A percentile compares a stretch with the other conserved stretches of the same genome.
These are phyloP conservation scores for Oscheius sp. DNA, from an alignment of 2,888 invertebrate genomes.

Conservation along the genomic window DNA sequence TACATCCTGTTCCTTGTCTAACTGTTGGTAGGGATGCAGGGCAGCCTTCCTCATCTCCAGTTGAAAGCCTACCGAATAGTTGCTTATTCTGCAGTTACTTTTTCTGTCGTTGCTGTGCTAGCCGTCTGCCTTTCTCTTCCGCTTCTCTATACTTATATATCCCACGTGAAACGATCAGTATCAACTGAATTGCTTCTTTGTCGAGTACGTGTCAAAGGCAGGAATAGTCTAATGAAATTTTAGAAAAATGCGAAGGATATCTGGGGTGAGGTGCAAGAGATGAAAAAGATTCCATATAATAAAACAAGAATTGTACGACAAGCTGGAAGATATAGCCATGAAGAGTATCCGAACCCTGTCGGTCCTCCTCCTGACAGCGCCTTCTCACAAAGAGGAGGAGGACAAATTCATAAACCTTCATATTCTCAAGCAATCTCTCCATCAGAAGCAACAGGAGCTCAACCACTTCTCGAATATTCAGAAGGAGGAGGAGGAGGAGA, in stretches of 20 bases:
- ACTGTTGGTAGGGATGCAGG: no score
- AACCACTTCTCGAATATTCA: no score
- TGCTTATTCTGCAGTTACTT: slow-evolving; percentile 19
- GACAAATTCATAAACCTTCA: no score
- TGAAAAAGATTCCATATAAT: neutral
- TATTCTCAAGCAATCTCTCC: no score
- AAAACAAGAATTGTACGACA: neutral
- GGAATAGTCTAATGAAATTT: neutral
- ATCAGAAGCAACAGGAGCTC: no score
- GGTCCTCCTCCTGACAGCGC: no score
- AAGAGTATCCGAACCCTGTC: no score
- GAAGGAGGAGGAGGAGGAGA: slow-evolving; percentile 10
- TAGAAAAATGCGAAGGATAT: slow-evolving; percentile 10
- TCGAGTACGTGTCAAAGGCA: neutral
- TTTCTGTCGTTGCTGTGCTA: slow-evolving; percentile 5
- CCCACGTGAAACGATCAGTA: neutral
- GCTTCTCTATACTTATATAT: slow-evolving; percentile 11
- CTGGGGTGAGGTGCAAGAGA: slow-evolving; percentile 5
- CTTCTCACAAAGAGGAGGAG: no score
- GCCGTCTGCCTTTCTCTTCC: slow-evolving; percentile 20
- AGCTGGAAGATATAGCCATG: neutral
- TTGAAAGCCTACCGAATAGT: slow-evolving; percentile 14
- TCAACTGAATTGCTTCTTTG: neutral
- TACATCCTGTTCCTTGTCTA: neutral
- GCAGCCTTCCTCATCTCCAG: slow-evolving; percentile 1